Evolutionary conservation across 2,888 invertebrate species (phyloP), one percentile per base, ranked within the genome.

Genomic region (Caenorhabditis sp.): DNA sequence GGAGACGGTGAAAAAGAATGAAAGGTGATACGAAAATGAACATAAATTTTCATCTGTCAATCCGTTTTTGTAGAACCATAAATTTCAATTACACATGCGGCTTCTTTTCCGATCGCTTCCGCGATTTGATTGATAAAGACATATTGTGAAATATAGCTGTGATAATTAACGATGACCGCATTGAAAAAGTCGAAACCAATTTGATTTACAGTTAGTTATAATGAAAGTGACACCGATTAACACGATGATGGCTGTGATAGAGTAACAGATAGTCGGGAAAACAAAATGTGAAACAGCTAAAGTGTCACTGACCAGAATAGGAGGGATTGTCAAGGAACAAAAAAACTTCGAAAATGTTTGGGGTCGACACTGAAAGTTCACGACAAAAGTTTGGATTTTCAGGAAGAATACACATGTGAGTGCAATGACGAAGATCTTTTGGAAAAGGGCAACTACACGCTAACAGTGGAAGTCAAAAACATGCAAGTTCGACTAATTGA

Each of bases 71-170:
- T 24, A 68, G 47, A 47, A 38, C 61, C 64, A 54, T 79, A 64
- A 79, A 79, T 79, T 70, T 63, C 58, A 61, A 79, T 70, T 79
- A 70, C 51, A 77, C 70, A 77, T 51, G 77, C 77, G 70, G 79
- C 70, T 70, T 70, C 70, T 47, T 79, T 79, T 64, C 14, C 58
- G 49, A 35, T 19, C 35, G 79, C 64, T 79, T 79, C 79, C 79
- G 70, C 70, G 63, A 79, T 47, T 70, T 79, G 79, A 79, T 79
- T 79, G 79, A 79, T 79, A 54, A 56, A 24, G 49, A 28, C 22
- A 31, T 38, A 12, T 70, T n/a, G 69, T 68, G 76, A 77, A 77
- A 70, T 61, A 69, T 69, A 38, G 35, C 56, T 38, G 64, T 64
- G 49, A 70, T 79, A 79, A 79, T 79, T 79, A 49, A 79, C 70